Base-by-base conservation (phyloP, 2,797 vertebrate species). In the Coendou prehensilis region DNA sequence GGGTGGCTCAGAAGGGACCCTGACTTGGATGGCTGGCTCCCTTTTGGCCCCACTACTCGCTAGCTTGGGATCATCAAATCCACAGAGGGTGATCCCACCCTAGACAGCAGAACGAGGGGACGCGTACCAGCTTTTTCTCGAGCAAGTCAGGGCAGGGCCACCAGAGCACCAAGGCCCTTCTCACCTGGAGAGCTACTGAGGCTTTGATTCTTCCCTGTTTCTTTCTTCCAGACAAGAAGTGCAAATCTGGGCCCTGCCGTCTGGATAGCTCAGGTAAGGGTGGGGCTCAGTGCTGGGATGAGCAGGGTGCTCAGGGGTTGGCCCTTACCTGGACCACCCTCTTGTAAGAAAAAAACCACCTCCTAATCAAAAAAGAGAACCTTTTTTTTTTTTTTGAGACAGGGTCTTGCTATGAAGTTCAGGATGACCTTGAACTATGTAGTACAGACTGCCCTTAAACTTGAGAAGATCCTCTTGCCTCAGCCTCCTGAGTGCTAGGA, bases 251-350 rank as follows among this genome's bases (percentile, higher is more conserved):
- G 64, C 45, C 81, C 45, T 98, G 98, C 93, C 63, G 0, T 26
- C 76, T 97, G 83, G 83, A 82, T 79, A 97, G 86, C 79, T 97
- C 98, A 96, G 98, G 98, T 98, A 97, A 97, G 93, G 54, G 61
- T 33, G 13, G 73, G 56, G 14, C 28, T 75, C 37, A 20, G 26
- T 17, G 26, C 6, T 2, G 28, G 87, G 63, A 22, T 67, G 22
- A 26, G 50, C 30, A 6, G 54, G 59, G 52, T 80, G 2, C 18
- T 9, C 41, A 50, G 56, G 73, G 85, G 14, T 64, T 56, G 61
- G 82, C 33, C 37, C 54, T 67, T 47, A 37, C 54, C 45, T 88
- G n/a, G 20, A 50, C 17, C 9, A 26, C 14, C n/a, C 59, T 82
- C 45, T 78, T 33, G 28, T 50, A 75, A 90, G 37, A 57, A 93